phyloP scores from a whole-genome alignment of 2,888 invertebrate genomes.

The Epiblema foenella region DNA sequence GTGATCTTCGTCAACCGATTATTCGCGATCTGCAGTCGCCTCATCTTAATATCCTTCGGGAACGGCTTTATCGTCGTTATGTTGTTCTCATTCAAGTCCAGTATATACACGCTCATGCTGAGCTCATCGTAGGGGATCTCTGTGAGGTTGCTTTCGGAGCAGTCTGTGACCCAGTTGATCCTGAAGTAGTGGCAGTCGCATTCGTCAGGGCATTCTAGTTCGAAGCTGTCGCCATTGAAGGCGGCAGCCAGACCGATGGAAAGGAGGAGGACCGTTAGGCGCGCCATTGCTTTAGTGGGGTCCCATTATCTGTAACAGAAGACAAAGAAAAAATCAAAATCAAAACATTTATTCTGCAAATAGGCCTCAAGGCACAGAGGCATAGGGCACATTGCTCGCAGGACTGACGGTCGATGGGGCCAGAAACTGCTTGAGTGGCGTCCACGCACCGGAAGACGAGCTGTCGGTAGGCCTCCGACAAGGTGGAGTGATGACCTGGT shows the following conservation, averaged over 20 bases:
- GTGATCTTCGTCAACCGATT: conserved; percentile 86
- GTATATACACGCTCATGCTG: conserved; percentile 88
- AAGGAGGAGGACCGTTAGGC: conserved; percentile 61
- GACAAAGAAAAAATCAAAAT: too few relatives aligned
- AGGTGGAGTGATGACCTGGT: too few relatives aligned
- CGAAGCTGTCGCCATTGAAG: conserved; percentile 87
- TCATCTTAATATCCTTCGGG: conserved; percentile 88
- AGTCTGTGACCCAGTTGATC: conserved; percentile 91
- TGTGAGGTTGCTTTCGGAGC: conserved; percentile 90
- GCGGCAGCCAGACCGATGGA: conserved; percentile 61
- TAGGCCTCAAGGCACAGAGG: too few relatives aligned
- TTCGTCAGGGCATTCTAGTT: conserved; percentile 89
- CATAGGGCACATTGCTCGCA: too few relatives aligned
- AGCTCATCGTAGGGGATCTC: conserved; percentile 88
- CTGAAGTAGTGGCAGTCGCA: conserved; percentile 91
- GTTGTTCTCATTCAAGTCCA: conserved; percentile 89
- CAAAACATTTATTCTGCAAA: too few relatives aligned
- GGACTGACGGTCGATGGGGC: too few relatives aligned
- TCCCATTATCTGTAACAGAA: conserved; percentile 53
- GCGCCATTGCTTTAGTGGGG: conserved; percentile 60
- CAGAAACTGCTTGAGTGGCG: too few relatives aligned
- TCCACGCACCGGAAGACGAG: too few relatives aligned
- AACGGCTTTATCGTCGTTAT: conserved; percentile 86
- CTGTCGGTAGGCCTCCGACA: too few relatives aligned
- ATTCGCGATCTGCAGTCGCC: conserved; percentile 88